These are phyloP conservation scores for Brachypodius melanocephalos DNA, from an alignment of 2,113 vertebrate species.

Conservation along the genomic window DNA sequence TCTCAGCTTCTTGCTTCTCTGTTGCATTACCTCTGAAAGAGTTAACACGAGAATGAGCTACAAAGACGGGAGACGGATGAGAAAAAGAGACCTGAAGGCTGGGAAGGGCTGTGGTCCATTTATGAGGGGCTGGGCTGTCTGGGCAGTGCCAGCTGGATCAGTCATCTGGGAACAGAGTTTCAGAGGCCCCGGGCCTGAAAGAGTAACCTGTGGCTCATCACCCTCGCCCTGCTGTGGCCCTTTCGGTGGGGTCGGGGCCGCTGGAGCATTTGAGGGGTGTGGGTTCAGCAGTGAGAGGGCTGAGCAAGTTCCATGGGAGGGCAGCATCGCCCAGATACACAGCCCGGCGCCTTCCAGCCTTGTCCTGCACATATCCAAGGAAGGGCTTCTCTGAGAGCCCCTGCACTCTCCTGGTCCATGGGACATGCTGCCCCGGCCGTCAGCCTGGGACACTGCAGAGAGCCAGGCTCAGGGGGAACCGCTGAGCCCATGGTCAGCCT, in stretches of 20 bases:
- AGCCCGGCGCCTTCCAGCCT: fast-evolving
- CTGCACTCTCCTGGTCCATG: fast-evolving
- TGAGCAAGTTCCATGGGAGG: background rate
- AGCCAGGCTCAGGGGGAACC: fast-evolving
- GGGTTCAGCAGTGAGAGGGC: background rate
- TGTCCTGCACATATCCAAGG: background rate
- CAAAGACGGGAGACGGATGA: background rate
- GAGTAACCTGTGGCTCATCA: fast-evolving
- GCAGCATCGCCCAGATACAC: conserved; percentile 46
- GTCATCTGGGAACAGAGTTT: background rate
- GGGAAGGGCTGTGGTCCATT: background rate
- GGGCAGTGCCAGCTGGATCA: background rate
- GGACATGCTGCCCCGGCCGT: background rate
- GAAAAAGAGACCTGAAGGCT: background rate
- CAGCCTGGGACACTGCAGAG: fast-evolving
- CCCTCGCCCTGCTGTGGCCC: background rate
- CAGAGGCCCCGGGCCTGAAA: background rate
- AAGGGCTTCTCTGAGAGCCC: background rate
- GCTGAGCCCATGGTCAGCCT: background rate
- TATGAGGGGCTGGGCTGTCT: background rate
- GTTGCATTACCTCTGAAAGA: background rate
- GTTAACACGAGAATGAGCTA: background rate
- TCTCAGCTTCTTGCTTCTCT: background rate
- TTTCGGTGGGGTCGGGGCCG: fast-evolving
- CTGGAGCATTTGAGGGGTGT: no score